Evolutionary conservation across 64 coral and sea anemone species (phyloP), one percentile per base, ranked within the genome.

Genomic region (Stichodactyla helianthus): DNA sequence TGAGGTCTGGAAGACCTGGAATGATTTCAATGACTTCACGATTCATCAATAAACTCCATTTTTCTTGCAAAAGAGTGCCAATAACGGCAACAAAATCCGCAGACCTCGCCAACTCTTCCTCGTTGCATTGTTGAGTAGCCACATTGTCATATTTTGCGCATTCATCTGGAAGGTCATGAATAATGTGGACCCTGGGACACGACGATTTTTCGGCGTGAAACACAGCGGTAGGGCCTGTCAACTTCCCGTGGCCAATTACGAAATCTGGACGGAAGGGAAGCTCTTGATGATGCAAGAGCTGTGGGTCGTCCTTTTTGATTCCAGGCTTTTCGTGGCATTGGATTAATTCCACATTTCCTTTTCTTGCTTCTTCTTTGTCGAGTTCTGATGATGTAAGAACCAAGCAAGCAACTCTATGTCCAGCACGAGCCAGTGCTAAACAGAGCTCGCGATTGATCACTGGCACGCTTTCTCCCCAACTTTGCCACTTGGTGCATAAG

Each of bases 71-170:
- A 35, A 84, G 53, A 10, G 89, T 63, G 2, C 93, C 93, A 63
- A 94, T 50, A 6, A 62, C 93, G 55, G 77, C 84, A 4, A 90
- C 88, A 83, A 94, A 90, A 64, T 94, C 92, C 44, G 92, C 92
- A 16, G 18, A 83, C 65, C 57, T 26, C 5, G 59, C 92, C 19
- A 94, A 83, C 3, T 87, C 71, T 55, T 56, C 82, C 51, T 89
- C 88, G 63, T 53, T 28, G 35, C 26, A 44, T 28, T 83, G 62
- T 14, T 15, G 19, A 25, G 27, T 7, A 52, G 10, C 15, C 4
- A 17, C 2, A 11, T 16, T 67, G 13, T 58, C 53, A 79, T 7
- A 55, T 57, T 77, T 87, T 12, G 10, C 4, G 11, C 82, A 54
- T 16, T 83, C 82, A 59, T 83, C 59, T 5, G 88, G 85, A 53